Evolutionary conservation across 2,888 invertebrate genomes (phyloP).

Genomic region (Hoplodrina blanda): DNA sequence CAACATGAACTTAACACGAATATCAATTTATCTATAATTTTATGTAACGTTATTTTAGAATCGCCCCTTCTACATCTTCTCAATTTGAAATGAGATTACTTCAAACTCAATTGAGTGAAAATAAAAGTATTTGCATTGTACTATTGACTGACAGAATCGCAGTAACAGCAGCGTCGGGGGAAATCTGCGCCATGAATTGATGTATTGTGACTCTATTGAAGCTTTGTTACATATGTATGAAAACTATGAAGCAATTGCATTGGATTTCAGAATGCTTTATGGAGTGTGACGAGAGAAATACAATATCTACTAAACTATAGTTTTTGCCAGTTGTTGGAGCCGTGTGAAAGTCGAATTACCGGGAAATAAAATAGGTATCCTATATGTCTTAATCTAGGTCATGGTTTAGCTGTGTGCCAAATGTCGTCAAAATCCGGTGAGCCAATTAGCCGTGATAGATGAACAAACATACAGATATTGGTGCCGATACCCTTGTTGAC

Average conservation of each 20-base stretch:
- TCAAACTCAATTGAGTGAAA: conserved; percentile 2
- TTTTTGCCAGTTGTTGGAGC: too few relatives aligned
- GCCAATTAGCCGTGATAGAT: not conserved
- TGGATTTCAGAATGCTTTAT: not conserved
- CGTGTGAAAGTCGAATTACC: too few relatives aligned
- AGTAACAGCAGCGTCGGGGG: conserved; percentile 25
- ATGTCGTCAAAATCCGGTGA: not conserved
- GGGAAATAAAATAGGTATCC: too few relatives aligned
- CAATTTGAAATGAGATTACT: not conserved
- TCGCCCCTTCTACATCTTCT: too few relatives aligned
- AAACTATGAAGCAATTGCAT: not conserved
- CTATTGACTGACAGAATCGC: conserved; percentile 30
- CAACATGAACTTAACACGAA: too few relatives aligned
- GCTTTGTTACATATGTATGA: not conserved
- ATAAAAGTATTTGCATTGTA: conserved; percentile 5
- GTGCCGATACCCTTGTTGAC: too few relatives aligned
- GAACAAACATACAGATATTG: too few relatives aligned
- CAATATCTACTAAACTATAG: too few relatives aligned
- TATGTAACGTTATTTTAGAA: not conserved
- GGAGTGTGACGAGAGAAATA: too few relatives aligned
- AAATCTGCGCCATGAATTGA: conserved; percentile 37
- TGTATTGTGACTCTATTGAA: conserved; percentile 24
- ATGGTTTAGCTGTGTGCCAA: not conserved
- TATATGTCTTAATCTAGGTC: too few relatives aligned
- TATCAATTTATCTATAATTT: not conserved